A percentile compares a stretch with the other conserved stretches of the same genome.
These are phyloP conservation scores for Proisotoma minuta DNA, from an alignment of 2,888 invertebrate species.

Conservation along the genomic window DNA sequence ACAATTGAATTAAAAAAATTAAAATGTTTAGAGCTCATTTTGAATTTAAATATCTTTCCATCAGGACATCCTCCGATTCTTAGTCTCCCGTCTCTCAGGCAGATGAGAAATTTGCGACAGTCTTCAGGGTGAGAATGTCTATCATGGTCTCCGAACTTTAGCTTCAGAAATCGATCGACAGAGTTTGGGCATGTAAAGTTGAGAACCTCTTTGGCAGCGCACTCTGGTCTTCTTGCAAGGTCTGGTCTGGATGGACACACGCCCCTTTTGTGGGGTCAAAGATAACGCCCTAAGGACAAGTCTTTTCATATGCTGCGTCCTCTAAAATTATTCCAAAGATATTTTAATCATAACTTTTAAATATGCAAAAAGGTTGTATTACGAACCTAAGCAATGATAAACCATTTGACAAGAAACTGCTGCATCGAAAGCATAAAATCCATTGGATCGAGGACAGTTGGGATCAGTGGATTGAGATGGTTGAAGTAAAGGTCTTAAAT, in stretches of 20 bases:
- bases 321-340: too few species aligned
- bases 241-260: slow-evolving; percentile 48
- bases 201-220: slow-evolving; percentile 40
- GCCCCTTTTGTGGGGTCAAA: slow-evolving; percentile 48
- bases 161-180: slow-evolving; percentile 36
- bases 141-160: slow-evolving; percentile 47
- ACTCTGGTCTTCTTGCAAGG: slow-evolving; percentile 33
- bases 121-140: slow-evolving; percentile 42
- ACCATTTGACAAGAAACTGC: slow-evolving; percentile 49
- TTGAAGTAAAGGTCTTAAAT: too few species aligned
- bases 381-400: slow-evolving; percentile 41
- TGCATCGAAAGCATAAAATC: slow-evolving; percentile 45
- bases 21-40: too few species aligned
- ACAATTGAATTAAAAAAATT: too few species aligned
- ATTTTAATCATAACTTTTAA: too few species aligned
- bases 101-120: slow-evolving; percentile 67
- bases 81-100: slow-evolving; percentile 66
- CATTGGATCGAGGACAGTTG: slow-evolving; percentile 45
- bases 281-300: slow-evolving; percentile 49
- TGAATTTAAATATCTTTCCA: slow-evolving; percentile 74
- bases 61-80: slow-evolving; percentile 71
- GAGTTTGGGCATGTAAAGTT: slow-evolving; percentile 45
- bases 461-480: slow-evolving; percentile 64
- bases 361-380: too few species aligned
- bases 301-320: slow-evolving; percentile 43